Base-by-base conservation (phyloP, 2,888 invertebrate genomes). In the Apamea monoglypha region DNA sequence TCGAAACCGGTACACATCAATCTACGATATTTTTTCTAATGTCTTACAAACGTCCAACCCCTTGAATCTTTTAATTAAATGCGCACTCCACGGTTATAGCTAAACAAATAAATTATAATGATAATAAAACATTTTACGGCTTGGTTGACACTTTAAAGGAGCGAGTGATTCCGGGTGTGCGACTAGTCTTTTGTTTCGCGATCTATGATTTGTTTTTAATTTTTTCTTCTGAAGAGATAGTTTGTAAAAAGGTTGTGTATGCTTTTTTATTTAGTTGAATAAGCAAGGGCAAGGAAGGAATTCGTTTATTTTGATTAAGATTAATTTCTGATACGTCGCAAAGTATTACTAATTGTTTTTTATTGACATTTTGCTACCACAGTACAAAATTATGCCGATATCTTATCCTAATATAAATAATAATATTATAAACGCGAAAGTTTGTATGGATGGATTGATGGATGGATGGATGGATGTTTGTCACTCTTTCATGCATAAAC, bases 51-150 rank as follows among this genome's bases (percentile, higher is more conserved):
- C 71, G 73, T 32, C 59, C 70, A 85, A 90, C 92, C 93, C 92
- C 85, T 89, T 80, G 78, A 86, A 86, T 87, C 82, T 87, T 74
- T 84, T 94, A 94, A 96, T 95, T 94, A 94, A 91, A 95, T 93
- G 92, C 94, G 90, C 91, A 93, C 92, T 94, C 88, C 92, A 91
- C 84, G 87, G 90, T 91, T 91, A 90, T 90, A 87, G 87, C 87
- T 89, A 95, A 94, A 94, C 92, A 94, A 93, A 93, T 92, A 92
- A 91, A 96, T 96, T 95, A 93, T 50, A 95, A 95, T 96, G 87
- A 95, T 93, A 96, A 96, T 93, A 91, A 91, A 92, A 92, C 91
- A 90, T 91, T 94, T 94, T 92, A 94, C 91, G 91, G 90, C 90
- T 91, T 91, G 92, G 92, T 92, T 92, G 90, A 91, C 90, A 86